phyloP scores from a whole-genome alignment of 2,797 vertebrate genomes.

The Crenichthys baileyi region DNA sequence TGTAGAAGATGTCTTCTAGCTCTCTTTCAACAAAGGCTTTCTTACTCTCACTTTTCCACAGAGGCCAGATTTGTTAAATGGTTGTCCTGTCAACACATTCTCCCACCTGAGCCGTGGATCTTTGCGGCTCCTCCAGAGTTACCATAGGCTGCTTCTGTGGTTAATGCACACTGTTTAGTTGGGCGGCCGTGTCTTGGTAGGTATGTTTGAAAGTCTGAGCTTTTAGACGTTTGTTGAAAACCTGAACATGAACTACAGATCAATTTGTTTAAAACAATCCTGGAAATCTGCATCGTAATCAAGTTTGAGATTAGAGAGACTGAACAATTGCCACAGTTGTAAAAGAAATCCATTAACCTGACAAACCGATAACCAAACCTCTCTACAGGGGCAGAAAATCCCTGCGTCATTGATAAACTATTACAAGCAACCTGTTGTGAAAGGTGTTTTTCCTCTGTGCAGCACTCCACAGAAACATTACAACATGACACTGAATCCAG shows the following conservation, averaged over 20 bases:
- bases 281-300: not conserved
- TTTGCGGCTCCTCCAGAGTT: too few relatives aligned
- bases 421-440: slow-evolving; percentile 34
- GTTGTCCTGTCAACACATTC: not conserved
- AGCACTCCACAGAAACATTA: slow-evolving; percentile 34
- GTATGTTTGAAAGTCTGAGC: not conserved
- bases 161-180: not conserved
- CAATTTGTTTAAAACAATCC: not conserved
- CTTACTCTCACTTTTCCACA: too few relatives aligned
- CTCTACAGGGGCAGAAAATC: slow-evolving; percentile 31
- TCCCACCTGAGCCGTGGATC: not conserved
- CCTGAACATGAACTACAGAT: not conserved
- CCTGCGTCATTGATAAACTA: slow-evolving; percentile 30
- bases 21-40: not conserved
- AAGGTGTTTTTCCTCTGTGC: slow-evolving; percentile 20
- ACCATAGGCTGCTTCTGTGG: not conserved
- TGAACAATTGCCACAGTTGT: not conserved
- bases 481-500: not conserved
- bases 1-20: not conserved
- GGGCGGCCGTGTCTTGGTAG: not conserved
- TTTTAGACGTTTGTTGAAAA: not conserved
- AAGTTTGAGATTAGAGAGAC: not conserved
- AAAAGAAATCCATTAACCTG: slow-evolving; percentile 7
- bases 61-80: too few relatives aligned
- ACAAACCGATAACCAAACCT: slow-evolving; percentile 23